Base-by-base conservation (phyloP, 2,888 invertebrate species). In the Microplitis manilae region DNA sequence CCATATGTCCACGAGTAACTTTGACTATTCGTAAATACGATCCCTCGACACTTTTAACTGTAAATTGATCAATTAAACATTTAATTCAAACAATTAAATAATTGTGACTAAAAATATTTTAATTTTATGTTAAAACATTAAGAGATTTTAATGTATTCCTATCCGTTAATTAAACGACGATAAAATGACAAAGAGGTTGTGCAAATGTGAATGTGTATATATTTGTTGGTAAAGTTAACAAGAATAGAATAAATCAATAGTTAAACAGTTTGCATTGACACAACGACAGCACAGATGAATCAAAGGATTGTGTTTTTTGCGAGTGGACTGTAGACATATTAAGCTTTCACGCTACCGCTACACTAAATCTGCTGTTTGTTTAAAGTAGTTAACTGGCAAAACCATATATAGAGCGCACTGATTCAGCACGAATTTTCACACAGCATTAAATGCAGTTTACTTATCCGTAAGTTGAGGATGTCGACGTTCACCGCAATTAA, bases 1-100 rank as follows among this genome's bases (percentile, higher is more conserved):
- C 95, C 95, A 95, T 95, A 87, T 95, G 94, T 77, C 94, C 91
- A 76, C 95, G 91, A 81, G 93, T 94, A 81, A 95, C 94, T 86
- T 93, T 92, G 75, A 92, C 92, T 86, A 94, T 91, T 86, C 93
- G 93, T 84, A 94, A 91, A 77, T 92, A 90, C 9, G 94, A 91
- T n/a, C 94, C 94, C 83, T 93, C 93, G 77, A 94, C 92, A 82
- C 92, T 93, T 72, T 91, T 88, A 86, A 93, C 94, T 93, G 90
- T 59, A 90, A 79, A 82, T 78, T 13, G 30, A 75, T 64, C 17
- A 62, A 64, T 61, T 39, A 40, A 71, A 30, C 4, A 30, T 30
- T 30, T 30, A 30, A 9, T 30, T 71, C 4, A 7, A 40, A 8
- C 8, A 5, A 8, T 39, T 7, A 20, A 59, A 59, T 30, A n/a